Conservation (phyloP, 2,113 vertebrate genomes). For the Nyctibius bracteatus region DNA sequence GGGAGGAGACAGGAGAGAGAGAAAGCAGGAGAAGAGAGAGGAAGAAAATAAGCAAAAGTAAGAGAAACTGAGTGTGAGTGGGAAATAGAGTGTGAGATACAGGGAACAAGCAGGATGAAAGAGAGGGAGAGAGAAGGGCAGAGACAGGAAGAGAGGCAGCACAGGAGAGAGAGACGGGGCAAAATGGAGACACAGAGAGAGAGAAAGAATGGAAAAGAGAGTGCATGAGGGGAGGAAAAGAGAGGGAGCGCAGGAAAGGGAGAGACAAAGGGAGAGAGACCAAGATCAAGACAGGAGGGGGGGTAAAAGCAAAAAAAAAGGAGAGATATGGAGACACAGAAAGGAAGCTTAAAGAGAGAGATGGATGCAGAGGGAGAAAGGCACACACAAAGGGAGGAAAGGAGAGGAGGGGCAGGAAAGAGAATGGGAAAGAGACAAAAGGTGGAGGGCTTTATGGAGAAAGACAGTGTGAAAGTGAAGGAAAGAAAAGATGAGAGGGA, state of each 20-base stretch:
- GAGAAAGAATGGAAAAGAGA: background rate
- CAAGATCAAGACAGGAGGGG: background rate
- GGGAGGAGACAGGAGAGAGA: background rate
- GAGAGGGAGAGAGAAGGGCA: background rate
- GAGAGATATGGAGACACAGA: background rate
- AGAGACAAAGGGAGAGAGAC: background rate
- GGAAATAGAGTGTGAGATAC: background rate
- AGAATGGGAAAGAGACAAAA: background rate
- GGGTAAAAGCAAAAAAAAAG: background rate
- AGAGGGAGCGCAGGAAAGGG: background rate
- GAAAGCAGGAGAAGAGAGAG: background rate
- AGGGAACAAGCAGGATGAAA: background rate
- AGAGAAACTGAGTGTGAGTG: background rate
- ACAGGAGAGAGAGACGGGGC: background rate
- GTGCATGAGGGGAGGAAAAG: background rate
- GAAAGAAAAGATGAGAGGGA: no score
- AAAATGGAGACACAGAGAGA: background rate
- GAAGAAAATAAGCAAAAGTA: background rate
- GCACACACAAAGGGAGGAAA: background rate
- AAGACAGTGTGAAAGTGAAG: background rate
- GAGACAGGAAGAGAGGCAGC: background rate
- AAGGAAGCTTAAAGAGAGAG: background rate
- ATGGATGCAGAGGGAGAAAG: no score
- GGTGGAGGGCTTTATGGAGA: background rate
- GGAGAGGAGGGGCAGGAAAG: background rate